These are phyloP conservation scores for Troides oblongomaculatus DNA, from an alignment of 2,888 invertebrate genomes.

Conservation along the genomic window DNA sequence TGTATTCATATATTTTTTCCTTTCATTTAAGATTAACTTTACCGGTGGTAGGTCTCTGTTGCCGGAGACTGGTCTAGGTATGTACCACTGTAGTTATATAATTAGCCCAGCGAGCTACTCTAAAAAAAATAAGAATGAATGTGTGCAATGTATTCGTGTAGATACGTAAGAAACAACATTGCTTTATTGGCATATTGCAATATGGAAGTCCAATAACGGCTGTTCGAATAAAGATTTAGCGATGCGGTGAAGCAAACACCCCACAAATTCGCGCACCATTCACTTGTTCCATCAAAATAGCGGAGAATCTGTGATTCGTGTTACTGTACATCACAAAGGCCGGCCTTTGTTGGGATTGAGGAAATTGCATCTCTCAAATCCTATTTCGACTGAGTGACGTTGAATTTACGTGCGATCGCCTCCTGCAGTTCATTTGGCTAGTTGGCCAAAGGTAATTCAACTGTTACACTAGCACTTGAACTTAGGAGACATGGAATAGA, in stretches of 20 bases:
- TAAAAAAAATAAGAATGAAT: no score
- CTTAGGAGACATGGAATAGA: neutral
- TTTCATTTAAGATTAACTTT: no score
- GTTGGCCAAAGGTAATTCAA: constrained; percentile 17
- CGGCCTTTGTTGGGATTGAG: constrained; percentile 50
- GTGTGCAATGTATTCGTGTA: neutral
- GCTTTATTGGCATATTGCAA: neutral
- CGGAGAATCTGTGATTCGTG: constrained; percentile 51
- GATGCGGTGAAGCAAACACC: constrained; percentile 17
- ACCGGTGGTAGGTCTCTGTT: no score
- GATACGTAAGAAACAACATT: neutral
- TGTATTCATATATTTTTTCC: neutral
- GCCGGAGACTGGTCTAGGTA: no score
- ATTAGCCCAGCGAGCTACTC: no score
- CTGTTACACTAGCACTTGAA: constrained; percentile 5
- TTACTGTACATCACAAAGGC: constrained; percentile 56
- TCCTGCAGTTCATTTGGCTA: constrained; percentile 43
- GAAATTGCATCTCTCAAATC: constrained; percentile 67
- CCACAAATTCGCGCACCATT: constrained; percentile 17
- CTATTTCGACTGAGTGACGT: constrained; percentile 49
- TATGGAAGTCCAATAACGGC: constrained; percentile 3
- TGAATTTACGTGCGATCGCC: constrained; percentile 43
- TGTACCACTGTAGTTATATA: no score
- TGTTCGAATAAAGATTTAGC: constrained; percentile 12
- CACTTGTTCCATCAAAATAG: constrained; percentile 44